Evolutionary conservation across 2,888 invertebrate genomes (phyloP).

Genomic region (Andrena flavipes): DNA sequence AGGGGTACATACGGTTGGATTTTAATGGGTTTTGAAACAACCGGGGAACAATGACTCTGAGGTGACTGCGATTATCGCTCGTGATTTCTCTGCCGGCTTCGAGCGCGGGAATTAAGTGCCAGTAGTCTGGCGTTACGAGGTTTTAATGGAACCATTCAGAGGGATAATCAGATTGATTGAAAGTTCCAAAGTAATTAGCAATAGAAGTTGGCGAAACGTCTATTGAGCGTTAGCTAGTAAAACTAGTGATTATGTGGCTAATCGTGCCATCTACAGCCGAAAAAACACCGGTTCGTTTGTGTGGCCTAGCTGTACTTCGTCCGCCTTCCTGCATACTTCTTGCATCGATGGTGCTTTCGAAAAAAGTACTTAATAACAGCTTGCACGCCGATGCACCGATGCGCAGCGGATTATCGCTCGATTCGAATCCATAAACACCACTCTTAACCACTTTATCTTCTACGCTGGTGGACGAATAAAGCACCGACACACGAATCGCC

Average conservation of each 20-base stretch:
- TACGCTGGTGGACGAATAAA: conserved; percentile 37
- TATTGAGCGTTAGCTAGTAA: conserved; percentile 50
- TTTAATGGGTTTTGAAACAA: not conserved
- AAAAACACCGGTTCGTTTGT: not conserved
- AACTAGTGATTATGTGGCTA: conserved; percentile 58
- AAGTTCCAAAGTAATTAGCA: conserved; percentile 55
- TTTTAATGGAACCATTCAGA: conserved; percentile 45
- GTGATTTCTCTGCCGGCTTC: not conserved
- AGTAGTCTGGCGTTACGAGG: not conserved
- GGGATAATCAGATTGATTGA: conserved; percentile 32
- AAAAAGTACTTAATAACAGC: conserved; percentile 16
- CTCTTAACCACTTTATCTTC: conserved; percentile 43
- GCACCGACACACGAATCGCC: conserved; percentile 30
- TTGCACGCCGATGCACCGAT: conserved; percentile 10
- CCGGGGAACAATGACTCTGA: not conserved
- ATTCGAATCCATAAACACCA: conserved; percentile 51
- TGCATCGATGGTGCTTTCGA: not conserved
- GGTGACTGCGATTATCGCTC: not conserved
- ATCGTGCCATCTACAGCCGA: not conserved
- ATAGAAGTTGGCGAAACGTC: conserved; percentile 41
- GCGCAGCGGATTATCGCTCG: conserved; percentile 35
- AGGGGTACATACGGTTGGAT: not conserved
- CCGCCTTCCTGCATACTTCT: not conserved
- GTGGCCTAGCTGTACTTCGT: not conserved
- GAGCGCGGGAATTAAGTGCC: not conserved